phyloP scores from a whole-genome alignment of 2,888 invertebrate species.

The Resseliella maxima region DNA sequence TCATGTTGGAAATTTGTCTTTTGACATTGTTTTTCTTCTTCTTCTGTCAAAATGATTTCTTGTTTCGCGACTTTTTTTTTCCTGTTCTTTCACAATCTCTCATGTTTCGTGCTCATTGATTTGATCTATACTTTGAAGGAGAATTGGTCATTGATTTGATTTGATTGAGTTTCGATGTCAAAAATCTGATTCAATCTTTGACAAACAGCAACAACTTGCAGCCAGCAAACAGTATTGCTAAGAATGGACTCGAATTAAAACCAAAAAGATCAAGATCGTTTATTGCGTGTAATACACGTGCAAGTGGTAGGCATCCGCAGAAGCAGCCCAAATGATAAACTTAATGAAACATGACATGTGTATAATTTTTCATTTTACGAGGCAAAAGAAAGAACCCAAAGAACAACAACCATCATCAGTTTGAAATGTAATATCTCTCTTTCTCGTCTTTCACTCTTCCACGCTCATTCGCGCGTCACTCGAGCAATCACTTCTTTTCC shows the following conservation, averaged over 20 bases:
- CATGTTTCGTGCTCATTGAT: neutral
- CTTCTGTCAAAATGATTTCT: neutral
- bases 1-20: constrained; percentile 46
- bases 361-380: constrained; percentile 52
- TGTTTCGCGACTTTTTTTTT: neutral
- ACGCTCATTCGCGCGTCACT: neutral
- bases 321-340: constrained; percentile 47
- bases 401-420: constrained; percentile 39
- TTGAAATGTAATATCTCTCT: constrained; percentile 51
- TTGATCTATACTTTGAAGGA: neutral
- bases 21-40: neutral
- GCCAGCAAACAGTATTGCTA: neutral
- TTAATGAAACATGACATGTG: constrained; percentile 54
- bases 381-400: neutral
- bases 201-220: neutral
- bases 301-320: constrained; percentile 45
- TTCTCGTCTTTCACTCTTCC: neutral
- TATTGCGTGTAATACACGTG: constrained; percentile 43
- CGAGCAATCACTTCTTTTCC: neutral
- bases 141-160: constrained; percentile 43
- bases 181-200: neutral
- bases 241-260: neutral
- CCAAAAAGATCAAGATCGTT: neutral
- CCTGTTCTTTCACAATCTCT: neutral
- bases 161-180: constrained; percentile 51